Evolutionary conservation across 2,888 invertebrate species (phyloP), one percentile per base, ranked within the genome.

Genomic region (Dasypolia templi): DNA sequence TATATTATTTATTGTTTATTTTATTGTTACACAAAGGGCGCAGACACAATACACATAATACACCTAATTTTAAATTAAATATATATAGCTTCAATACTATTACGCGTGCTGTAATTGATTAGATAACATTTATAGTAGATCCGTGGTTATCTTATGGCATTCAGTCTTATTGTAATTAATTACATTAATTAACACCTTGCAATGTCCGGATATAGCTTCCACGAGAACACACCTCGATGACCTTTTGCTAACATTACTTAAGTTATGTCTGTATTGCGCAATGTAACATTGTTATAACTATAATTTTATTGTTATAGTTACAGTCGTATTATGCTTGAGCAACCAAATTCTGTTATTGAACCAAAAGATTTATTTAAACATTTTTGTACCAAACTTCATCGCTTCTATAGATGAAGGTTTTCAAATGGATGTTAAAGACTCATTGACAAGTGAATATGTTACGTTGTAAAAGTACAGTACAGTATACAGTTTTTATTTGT

Each of bases 141-240:
- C 19, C 14, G 14, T 35, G 51, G 32, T 65, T 72, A 71, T 58
- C 56, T 61, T 3, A n/a, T 17, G 39, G 46, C 2, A 26, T 65
- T 44, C n/a, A 29, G 39, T 9, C 6, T 19, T 46, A 53, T 26
- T 55, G 26, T 66, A 53, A 80, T 80, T 83, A 74, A 80, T 83
- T 62, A 42, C 26, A 29, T 55, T 74, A 80, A 83, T 83, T 49
- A 80, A 66, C 53, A 70, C n/a, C 35, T 39, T 55, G 59, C 65
- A 66, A 66, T 74, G 84, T 75, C 29, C 11, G 17, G 32, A 17
- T 51, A 53, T 62, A 29, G 65, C 42, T 56, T 58, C n/a, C 32
- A 39, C 19, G 14, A 61, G 49, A 42, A 39, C 29, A 22, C 29
- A 44, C 44, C 39, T 53, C 12, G 22, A 39, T 79, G 79, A 72